Evolutionary conservation across 2,888 invertebrate species (phyloP).

Genomic region (Eurytoma adleriae): DNA sequence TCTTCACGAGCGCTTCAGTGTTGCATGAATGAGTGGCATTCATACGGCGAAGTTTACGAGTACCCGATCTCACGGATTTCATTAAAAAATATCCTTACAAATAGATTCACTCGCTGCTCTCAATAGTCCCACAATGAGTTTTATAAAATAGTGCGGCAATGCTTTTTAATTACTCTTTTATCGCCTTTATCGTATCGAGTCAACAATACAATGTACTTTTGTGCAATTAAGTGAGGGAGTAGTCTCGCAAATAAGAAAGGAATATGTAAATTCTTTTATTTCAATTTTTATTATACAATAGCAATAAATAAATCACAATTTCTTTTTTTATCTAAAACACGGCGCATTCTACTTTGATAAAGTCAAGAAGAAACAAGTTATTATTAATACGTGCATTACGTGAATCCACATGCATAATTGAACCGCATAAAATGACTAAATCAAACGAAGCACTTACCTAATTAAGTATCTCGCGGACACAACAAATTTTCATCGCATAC

Average conservation of each 20-base stretch:
- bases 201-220: too few species aligned
- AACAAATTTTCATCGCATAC: too few species aligned
- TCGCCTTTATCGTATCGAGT: too few species aligned
- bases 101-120: slow-evolving; percentile 18
- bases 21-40: slow-evolving; percentile 15
- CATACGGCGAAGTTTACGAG: background rate
- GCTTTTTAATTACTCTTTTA: slow-evolving; percentile 16
- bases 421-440: background rate
- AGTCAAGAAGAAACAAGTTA: too few species aligned
- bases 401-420: too few species aligned
- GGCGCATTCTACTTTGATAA: too few species aligned
- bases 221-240: too few species aligned
- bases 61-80: background rate
- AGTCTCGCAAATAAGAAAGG: too few species aligned
- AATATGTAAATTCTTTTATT: too few species aligned
- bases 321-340: too few species aligned
- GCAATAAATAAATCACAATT: background rate
- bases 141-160: background rate
- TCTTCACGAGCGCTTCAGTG: slow-evolving; percentile 11
- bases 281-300: too few species aligned
- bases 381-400: too few species aligned
- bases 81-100: slow-evolving; percentile 5
- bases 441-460: background rate
- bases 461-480: background rate
- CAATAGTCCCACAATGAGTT: background rate